Conservation (phyloP, 2,888 invertebrate species). For the Acleris holmiana region DNA sequence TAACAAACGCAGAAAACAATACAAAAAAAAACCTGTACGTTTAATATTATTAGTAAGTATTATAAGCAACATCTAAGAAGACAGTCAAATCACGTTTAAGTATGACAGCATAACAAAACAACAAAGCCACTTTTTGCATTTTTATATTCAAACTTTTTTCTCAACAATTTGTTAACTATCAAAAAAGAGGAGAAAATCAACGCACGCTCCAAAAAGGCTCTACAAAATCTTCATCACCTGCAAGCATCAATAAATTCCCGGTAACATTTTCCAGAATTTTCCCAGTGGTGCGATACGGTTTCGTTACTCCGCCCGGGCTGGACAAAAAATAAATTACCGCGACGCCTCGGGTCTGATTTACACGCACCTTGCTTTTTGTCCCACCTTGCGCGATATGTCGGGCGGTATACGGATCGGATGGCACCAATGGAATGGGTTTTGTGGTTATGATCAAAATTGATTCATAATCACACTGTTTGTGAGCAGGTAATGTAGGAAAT, state of each 20-base stretch:
- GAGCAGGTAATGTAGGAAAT: too few species aligned
- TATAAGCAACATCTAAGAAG: too few species aligned
- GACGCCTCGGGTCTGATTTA: constrained; percentile 31
- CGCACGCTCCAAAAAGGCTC: constrained; percentile 8
- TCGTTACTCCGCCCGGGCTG: constrained; percentile 31
- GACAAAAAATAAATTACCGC: constrained; percentile 38
- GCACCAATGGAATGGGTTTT: constrained; percentile 18
- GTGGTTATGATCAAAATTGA: too few species aligned
- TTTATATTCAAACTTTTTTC: too few species aligned
- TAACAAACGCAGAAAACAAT: too few species aligned
- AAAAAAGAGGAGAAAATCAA: not conserved
- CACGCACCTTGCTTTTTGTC: constrained; percentile 34
- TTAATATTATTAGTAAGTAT: too few species aligned
- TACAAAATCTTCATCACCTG: constrained; percentile 34
- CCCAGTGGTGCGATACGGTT: constrained; percentile 37
- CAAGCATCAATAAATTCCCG: constrained; percentile 33
- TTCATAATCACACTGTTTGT: too few species aligned
- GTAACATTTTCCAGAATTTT: constrained; percentile 35
- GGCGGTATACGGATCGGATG: constrained; percentile 25
- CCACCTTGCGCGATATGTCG: constrained; percentile 21
- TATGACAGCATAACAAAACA: too few species aligned
- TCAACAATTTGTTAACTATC: not conserved
- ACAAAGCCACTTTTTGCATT: too few species aligned
- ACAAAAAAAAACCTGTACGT: too few species aligned
- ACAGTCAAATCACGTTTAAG: too few species aligned